Percentiles rank a stretch among this genome's conserved stretches.
phyloP scores from a whole-genome alignment of 2,888 invertebrate species.

The Diloba caeruleocephala region DNA sequence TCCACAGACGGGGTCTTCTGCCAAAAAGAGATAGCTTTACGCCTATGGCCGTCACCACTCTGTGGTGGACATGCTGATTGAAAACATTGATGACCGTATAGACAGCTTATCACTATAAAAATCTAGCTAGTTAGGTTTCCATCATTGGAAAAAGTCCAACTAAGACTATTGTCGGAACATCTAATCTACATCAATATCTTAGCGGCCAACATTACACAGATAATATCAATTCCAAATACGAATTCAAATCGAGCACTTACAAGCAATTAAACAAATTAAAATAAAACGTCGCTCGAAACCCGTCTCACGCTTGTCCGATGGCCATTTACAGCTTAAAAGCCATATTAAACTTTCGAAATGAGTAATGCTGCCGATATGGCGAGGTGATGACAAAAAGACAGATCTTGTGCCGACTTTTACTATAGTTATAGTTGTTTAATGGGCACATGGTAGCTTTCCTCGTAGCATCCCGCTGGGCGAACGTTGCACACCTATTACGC shows the following conservation, averaged over 20 bases:
- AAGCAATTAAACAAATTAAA: conserved; percentile 46
- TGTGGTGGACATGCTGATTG: too few relatives aligned
- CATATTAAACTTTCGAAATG: conserved; percentile 68
- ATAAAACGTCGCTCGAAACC: conserved; percentile 30
- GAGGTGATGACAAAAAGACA: conserved; percentile 61
- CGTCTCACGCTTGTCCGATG: conserved; percentile 29
- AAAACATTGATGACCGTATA: conserved; percentile 5
- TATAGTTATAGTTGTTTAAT: conserved; percentile 55
- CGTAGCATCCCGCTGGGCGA: conserved; percentile 60
- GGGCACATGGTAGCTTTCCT: conserved; percentile 61
- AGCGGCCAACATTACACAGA: conserved; percentile 23
- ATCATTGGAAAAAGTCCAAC: neutral
- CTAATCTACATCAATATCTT: conserved; percentile 13
- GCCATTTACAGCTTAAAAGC: conserved; percentile 45
- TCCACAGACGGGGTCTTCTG: too few relatives aligned
- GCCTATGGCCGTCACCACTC: neutral
- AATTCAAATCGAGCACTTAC: conserved; percentile 44
- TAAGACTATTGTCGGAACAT: neutral
- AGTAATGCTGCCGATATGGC: conserved; percentile 60
- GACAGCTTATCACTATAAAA: conserved; percentile 7
- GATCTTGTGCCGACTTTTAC: conserved; percentile 53
- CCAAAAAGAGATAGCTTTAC: neutral
- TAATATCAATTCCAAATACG: conserved; percentile 45
- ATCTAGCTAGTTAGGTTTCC: conserved; percentile 3
- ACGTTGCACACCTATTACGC: conserved; percentile 62